A percentile compares a stretch with the other conserved stretches of the same genome.
Conservation (phyloP, 2,797 vertebrate genomes). For the Taeniopygia guttata region DNA sequence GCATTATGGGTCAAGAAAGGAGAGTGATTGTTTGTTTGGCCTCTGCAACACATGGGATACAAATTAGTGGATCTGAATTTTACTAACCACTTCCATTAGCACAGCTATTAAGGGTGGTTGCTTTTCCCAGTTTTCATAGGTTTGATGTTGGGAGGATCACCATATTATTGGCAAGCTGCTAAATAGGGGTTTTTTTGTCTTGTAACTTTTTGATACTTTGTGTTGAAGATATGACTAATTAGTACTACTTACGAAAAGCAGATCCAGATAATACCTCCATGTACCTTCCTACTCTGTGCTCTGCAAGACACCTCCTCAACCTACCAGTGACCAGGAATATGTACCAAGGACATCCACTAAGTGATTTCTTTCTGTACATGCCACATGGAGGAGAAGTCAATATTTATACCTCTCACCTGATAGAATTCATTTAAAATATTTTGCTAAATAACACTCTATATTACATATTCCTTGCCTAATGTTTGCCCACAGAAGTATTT, state of each 20-base stretch:
- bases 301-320: neutral
- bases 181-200: neutral
- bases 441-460: conserved; percentile 36
- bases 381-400: conserved; percentile 17
- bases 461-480: conserved; percentile 36
- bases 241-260: neutral
- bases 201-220: neutral
- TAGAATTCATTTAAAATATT: conserved; percentile 44
- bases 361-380: conserved; percentile 9
- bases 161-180: neutral
- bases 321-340: neutral
- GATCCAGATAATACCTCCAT: neutral
- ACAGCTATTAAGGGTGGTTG: neutral
- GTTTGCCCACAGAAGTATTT: conserved; percentile 47
- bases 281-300: neutral
- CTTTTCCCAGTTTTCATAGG: neutral
- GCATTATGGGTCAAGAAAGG: neutral
- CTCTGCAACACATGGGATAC: neutral
- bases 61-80: neutral
- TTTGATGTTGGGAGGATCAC: neutral
- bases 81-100: neutral
- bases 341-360: neutral
- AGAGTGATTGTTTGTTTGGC: neutral
- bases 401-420: conserved; percentile 46
- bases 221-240: neutral